A percentile compares a stretch with the other conserved stretches of the same genome.
These are phyloP conservation scores for Hemibagrus guttatus DNA, from an alignment of 2,797 vertebrate species.

Conservation along the genomic window DNA sequence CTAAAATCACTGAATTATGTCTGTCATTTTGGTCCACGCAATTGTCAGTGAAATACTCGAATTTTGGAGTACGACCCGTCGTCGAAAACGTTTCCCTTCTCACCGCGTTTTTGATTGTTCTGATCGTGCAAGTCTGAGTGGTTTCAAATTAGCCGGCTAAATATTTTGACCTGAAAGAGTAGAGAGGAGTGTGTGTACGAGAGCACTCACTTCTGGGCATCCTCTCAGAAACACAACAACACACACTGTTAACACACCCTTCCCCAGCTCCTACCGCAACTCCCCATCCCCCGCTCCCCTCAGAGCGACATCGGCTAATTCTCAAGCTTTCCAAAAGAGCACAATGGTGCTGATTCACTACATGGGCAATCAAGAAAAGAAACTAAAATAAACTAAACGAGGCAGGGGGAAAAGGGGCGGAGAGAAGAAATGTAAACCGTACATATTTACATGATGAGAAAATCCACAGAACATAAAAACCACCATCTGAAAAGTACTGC, in stretches of 20 bases:
- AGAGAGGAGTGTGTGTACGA: constrained; percentile 72
- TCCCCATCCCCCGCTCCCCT: constrained; percentile 64
- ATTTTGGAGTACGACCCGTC: not conserved
- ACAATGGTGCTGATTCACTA: constrained; percentile 91
- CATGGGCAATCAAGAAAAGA: constrained; percentile 79
- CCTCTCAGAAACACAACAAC: constrained; percentile 80
- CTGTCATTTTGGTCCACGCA: constrained; percentile 54
- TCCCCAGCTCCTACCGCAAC: constrained; percentile 64
- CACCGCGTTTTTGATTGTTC: constrained; percentile 23
- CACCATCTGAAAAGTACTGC: constrained; percentile 83
- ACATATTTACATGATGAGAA: constrained; percentile 90
- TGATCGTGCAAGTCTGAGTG: constrained; percentile 36
- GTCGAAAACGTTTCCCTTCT: no score
- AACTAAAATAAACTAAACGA: constrained; percentile 60
- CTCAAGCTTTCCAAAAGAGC: constrained; percentile 83
- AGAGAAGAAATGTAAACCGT: constrained; percentile 75
- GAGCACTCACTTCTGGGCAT: constrained; percentile 70
- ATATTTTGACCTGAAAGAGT: constrained; percentile 72
- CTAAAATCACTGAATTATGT: constrained; percentile 49
- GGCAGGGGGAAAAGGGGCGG: no score
- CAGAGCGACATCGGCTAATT: constrained; percentile 39
- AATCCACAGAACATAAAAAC: constrained; percentile 79
- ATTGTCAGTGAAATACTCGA: constrained; percentile 25
- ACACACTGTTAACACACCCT: no score
- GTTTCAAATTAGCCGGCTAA: constrained; percentile 46